Evolutionary conservation across 2,113 vertebrate genomes (phyloP).

Genomic region (Pantherophis guttatus): DNA sequence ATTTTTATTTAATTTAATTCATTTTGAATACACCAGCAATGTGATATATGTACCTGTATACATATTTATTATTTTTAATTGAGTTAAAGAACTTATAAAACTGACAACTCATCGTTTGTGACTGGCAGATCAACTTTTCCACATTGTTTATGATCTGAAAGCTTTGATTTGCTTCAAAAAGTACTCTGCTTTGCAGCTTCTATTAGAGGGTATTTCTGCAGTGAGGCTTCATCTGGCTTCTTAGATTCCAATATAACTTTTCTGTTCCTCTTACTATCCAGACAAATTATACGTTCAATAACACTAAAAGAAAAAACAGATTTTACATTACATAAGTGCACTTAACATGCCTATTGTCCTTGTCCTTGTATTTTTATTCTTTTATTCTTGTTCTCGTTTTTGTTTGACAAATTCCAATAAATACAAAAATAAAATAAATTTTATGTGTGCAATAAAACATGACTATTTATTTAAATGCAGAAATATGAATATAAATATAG

Average conservation of each 20-base stretch:
- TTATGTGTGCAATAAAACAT: not conserved
- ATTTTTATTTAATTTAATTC: constrained; percentile 24
- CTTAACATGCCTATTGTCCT: too few species aligned
- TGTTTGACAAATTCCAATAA: too few species aligned
- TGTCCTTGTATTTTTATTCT: too few species aligned
- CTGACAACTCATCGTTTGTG: not conserved
- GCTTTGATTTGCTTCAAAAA: constrained; percentile 1
- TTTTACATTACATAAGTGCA: not conserved
- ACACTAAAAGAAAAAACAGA: not conserved
- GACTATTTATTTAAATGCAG: not conserved
- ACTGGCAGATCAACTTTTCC: not conserved
- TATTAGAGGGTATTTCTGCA: constrained; percentile 63
- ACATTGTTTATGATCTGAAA: constrained; percentile 24
- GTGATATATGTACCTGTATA: not conserved
- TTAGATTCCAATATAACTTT: constrained; percentile 25
- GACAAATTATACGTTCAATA: not conserved
- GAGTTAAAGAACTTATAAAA: not conserved
- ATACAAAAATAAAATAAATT: not conserved
- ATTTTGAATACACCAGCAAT: not conserved
- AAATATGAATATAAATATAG: not conserved
- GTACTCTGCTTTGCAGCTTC: constrained; percentile 14
- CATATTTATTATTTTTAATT: not conserved
- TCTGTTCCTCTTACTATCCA: constrained; percentile 22
- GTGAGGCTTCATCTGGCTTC: constrained; percentile 29
- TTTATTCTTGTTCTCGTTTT: too few species aligned